A percentile compares a stretch with the other conserved stretches of the same genome.
These are phyloP conservation scores for Chrysolina oricalcia DNA, from an alignment of 2,888 invertebrate species.

Conservation along the genomic window DNA sequence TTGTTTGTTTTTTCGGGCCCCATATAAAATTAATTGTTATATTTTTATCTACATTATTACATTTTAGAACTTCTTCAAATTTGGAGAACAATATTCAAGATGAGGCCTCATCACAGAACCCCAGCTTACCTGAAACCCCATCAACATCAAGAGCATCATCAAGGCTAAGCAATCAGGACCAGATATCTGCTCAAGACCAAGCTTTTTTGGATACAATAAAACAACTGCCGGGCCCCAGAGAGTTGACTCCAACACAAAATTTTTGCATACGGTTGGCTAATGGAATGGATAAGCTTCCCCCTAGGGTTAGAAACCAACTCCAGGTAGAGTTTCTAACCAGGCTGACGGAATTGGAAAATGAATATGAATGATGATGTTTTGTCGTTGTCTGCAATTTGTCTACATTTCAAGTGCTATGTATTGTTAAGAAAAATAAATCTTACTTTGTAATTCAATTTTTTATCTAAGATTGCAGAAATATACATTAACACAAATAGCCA, in stretches of 20 bases:
- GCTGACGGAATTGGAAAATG: conserved; percentile 35
- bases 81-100: conserved; percentile 2
- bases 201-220: no score
- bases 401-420: neutral
- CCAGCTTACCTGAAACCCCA: conserved; percentile 12
- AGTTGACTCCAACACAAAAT: conserved; percentile 16
- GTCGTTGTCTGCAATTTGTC: neutral
- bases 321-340: conserved; percentile 30
- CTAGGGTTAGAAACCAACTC: conserved; percentile 23
- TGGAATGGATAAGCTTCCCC: conserved; percentile 34
- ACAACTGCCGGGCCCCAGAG: no score
- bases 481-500: conserved; percentile 4
- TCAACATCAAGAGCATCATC: conserved; percentile 14
- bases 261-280: conserved; percentile 35
- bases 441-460: neutral
- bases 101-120: neutral
- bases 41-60: neutral
- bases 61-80: conserved; percentile 6
- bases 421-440: neutral
- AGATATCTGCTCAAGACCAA: neutral
- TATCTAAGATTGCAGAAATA: conserved; percentile 3
- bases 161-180: conserved; percentile 5
- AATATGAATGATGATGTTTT: neutral
- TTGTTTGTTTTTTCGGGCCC: neutral
- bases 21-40: neutral